Percentiles rank a stretch among this genome's conserved stretches.
phyloP scores from a whole-genome alignment of 1,140 invertebrate genomes.

The Eupristina koningsbergeri region DNA sequence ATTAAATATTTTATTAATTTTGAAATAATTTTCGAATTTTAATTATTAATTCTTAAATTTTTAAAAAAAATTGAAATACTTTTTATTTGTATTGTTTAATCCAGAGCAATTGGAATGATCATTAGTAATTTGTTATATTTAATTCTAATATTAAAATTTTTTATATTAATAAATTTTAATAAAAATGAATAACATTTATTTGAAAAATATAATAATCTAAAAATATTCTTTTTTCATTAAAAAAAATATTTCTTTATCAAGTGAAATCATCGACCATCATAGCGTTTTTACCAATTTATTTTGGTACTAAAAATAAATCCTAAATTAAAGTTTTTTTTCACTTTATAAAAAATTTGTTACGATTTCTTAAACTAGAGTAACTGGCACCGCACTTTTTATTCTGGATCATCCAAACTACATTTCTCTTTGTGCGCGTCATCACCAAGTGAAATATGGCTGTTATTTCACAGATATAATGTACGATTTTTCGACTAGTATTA shows the following conservation, averaged over 20 bases:
- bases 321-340: conserved; percentile 42
- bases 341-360: conserved; percentile 42
- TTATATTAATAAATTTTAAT: conserved; percentile 5
- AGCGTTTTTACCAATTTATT: conserved; percentile 40
- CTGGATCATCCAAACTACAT: conserved; percentile 32
- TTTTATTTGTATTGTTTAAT: conserved; percentile 16
- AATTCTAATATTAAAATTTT: background rate
- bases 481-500: conserved; percentile 54
- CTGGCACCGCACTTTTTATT: conserved; percentile 37
- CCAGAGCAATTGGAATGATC: conserved; percentile 41
- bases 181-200: conserved; percentile 12
- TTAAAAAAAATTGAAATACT: background rate
- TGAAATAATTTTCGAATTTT: background rate
- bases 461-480: conserved; percentile 41
- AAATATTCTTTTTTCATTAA: conserved; percentile 38
- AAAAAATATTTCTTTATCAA: conserved; percentile 37
- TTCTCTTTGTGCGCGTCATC: conserved; percentile 45
- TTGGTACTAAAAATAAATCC: conserved; percentile 45
- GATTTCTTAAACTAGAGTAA: conserved; percentile 46
- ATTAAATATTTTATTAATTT: conserved; percentile 24
- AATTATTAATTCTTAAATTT: background rate
- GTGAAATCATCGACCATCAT: conserved; percentile 11
- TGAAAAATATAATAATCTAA: conserved; percentile 28
- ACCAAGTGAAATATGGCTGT: conserved; percentile 20
- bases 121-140: conserved; percentile 12